A percentile compares a stretch with the other conserved stretches of the same genome.
Conservation (phyloP, 23 tunicate genomes). For the Botrylloides violaceus region DNA sequence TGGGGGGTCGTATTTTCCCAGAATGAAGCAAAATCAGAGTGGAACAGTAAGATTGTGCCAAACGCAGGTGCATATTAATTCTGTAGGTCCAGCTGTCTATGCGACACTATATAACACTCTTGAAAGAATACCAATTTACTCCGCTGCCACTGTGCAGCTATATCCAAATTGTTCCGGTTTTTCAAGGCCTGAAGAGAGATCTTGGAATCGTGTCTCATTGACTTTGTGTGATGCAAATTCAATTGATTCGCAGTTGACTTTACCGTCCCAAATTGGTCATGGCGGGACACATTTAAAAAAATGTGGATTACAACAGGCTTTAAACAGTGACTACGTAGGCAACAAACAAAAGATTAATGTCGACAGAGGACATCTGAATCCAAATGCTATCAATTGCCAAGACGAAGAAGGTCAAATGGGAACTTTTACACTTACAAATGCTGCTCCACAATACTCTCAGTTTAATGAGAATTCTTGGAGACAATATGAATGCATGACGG, state of each 20-base stretch:
- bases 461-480: constrained; percentile 82
- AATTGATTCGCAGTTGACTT: constrained; percentile 10
- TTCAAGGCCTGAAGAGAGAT: constrained; percentile 39
- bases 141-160: constrained; percentile 51
- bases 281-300: constrained; percentile 6
- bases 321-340: constrained; percentile 48
- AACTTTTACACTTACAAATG: constrained; percentile 95
- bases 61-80: constrained; percentile 19
- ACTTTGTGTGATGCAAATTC: constrained; percentile 37
- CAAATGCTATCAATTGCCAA: constrained; percentile 74
- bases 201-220: constrained; percentile 60
- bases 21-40: constrained; percentile 1
- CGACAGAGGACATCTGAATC: constrained; percentile 85
- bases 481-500: constrained; percentile 72
- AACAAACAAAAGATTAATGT: constrained; percentile 39
- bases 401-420: constrained; percentile 44
- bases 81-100: constrained; percentile 23
- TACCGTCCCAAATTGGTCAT: constrained; percentile 37
- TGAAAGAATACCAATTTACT: constrained; percentile 61
- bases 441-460: constrained; percentile 80
- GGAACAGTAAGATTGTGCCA: constrained; percentile 69
- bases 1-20: constrained; percentile 62
- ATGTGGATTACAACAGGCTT: constrained; percentile 67
- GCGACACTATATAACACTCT: constrained; percentile 53
- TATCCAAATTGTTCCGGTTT: constrained; percentile 8